phyloP scores from a whole-genome alignment of 2,888 invertebrate genomes.

The Apamea sordens region DNA sequence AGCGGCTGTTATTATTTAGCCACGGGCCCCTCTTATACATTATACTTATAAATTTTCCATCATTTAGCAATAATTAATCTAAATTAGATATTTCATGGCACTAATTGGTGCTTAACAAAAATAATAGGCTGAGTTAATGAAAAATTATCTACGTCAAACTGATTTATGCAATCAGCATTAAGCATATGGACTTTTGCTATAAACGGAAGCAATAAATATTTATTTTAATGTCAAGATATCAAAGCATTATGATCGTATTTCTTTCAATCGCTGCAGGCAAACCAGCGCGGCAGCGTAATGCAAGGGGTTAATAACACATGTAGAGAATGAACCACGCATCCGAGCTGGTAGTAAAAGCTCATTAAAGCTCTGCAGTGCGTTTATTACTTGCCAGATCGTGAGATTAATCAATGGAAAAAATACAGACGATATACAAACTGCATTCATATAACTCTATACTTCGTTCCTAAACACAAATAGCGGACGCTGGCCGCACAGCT shows the following conservation, averaged over 20 bases:
- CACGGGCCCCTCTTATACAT: too few relatives aligned
- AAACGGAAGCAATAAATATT: conserved; percentile 39
- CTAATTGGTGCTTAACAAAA: conserved; percentile 12
- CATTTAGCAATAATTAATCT: not conserved
- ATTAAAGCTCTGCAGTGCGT: not conserved
- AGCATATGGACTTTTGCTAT: not conserved
- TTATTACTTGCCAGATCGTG: not conserved
- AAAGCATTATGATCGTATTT: conserved; percentile 24
- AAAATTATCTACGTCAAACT: not conserved
- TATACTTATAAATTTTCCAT: not conserved
- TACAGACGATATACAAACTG: not conserved
- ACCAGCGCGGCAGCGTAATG: not conserved
- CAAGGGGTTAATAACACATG: conserved; percentile 6
- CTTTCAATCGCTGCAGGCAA: conserved; percentile 29
- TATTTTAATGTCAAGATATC: conserved; percentile 25
- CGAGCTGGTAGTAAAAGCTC: conserved; percentile 5
- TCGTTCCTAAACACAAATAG: too few relatives aligned
- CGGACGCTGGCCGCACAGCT: too few relatives aligned
- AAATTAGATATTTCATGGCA: not conserved
- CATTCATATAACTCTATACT: too few relatives aligned
- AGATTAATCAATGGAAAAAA: not conserved
- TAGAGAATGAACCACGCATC: not conserved
- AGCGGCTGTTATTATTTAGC: too few relatives aligned
- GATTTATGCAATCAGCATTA: not conserved
- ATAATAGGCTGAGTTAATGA: not conserved